Conservation (phyloP, 92 coral and sea anemone genomes). For the Diadumene lineata region DNA sequence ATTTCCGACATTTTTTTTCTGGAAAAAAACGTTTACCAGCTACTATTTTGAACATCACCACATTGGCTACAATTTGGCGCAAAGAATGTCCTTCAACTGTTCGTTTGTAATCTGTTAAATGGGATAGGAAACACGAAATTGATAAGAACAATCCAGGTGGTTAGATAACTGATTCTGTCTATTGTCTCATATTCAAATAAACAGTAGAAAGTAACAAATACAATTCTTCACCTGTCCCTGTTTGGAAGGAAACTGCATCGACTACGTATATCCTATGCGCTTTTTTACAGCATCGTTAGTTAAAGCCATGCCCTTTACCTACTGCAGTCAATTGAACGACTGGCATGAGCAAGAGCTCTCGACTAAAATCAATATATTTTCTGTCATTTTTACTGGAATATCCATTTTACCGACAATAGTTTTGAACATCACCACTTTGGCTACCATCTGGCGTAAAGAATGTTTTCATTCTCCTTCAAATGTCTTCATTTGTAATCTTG, state of each 20-base stretch:
- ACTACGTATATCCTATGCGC: neutral
- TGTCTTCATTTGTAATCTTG: conserved; percentile 12
- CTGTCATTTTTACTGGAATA: neutral
- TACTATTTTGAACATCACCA: neutral
- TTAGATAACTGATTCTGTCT: too few relatives aligned
- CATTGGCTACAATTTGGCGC: conserved; percentile 2
- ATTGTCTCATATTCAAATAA: neutral
- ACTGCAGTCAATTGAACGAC: neutral
- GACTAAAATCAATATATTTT: neutral
- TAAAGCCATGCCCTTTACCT: neutral
- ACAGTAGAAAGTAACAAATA: too few relatives aligned
- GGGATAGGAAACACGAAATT: too few relatives aligned
- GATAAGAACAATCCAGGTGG: too few relatives aligned
- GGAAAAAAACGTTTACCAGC: neutral
- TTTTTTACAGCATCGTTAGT: neutral
- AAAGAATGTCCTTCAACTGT: conserved; percentile 6
- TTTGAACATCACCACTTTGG: neutral
- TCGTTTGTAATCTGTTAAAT: conserved; percentile 15
- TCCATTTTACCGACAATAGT: neutral
- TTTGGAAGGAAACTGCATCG: neutral
- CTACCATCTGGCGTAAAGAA: neutral
- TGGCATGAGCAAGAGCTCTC: neutral
- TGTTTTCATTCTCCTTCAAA: neutral
- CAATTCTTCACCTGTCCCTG: neutral
- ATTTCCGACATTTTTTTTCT: neutral